Evolutionary conservation across 2,888 invertebrate genomes (phyloP), one percentile per base, ranked within the genome.

Genomic region (Harpalus rubripes): DNA sequence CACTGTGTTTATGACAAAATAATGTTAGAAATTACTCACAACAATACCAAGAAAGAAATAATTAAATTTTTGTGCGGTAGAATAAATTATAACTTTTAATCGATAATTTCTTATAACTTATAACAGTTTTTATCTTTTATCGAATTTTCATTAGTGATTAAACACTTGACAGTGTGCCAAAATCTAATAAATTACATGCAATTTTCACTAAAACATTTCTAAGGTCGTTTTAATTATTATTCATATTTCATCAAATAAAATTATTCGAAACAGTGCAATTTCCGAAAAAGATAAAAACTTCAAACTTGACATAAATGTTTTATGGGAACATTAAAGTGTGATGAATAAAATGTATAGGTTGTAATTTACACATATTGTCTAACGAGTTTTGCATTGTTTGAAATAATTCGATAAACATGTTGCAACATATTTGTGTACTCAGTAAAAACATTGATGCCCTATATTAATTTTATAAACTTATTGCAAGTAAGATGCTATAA

Each of bases 131-230:
- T 68, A 68, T 68, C 68, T 39, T 5, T n/a, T 68, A 68, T 68
- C 68, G 68, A 68, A 68, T 68, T 68, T 68, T 32, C 68, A 68
- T 68, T 68, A 68, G 12, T 15, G 68, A 68, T 65, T 68, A 39
- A n/a, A 7, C 5, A 68, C 68, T 68, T 68, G 68, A 32, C 68
- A 39, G n/a, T n/a, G 2, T 41, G 39, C 68, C 68, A 68, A 68
- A 68, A 63, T 10, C 22, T 61, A 18, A 61, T 59, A 12, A 63
- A 7, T 10, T 63, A 26, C 26, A 26, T 32, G 26, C 7, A 68
- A 68, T 68, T 68, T 68, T 68, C 68, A 32, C 44, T 15, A 68
- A 26, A 68, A 68, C 15, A 68, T 15, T 52, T 52, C 7, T 39
- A 39, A 68, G 68, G 68, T 68, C 68, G 32, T 32, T 39, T 68